Percentiles rank a stretch among this genome's conserved stretches.
Evolutionary conservation across 2,888 invertebrate species (phyloP).

Genomic region (Protodeltote pygarga): DNA sequence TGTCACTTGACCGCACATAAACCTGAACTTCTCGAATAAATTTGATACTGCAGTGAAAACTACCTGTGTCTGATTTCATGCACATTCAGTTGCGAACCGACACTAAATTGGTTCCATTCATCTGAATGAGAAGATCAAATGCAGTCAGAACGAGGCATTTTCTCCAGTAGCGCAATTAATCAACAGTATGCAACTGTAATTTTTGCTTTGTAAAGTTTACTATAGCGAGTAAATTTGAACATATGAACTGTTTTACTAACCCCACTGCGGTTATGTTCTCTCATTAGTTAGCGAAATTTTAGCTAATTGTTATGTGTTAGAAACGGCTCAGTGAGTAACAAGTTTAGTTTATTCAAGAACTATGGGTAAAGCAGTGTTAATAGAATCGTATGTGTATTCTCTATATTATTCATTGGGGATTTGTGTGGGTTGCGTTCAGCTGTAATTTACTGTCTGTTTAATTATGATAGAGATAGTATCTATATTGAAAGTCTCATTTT

Average conservation of each 20-base stretch:
- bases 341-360: slow-evolving; percentile 11
- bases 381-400: too few species aligned
- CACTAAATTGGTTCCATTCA: slow-evolving; percentile 61
- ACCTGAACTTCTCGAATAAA: slow-evolving; percentile 19
- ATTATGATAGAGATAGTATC: too few species aligned
- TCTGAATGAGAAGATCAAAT: slow-evolving; percentile 59
- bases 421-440: too few species aligned
- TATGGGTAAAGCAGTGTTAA: not conserved
- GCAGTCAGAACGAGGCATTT: slow-evolving; percentile 48
- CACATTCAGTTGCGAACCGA: slow-evolving; percentile 51
- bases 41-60: slow-evolving; percentile 14
- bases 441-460: too few species aligned
- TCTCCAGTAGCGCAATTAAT: slow-evolving; percentile 48
- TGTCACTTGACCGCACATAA: not conserved
- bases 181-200: slow-evolving; percentile 44
- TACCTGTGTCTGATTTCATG: slow-evolving; percentile 37
- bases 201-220: slow-evolving; percentile 45
- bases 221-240: slow-evolving; percentile 13
- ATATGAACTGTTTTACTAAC: slow-evolving; percentile 17
- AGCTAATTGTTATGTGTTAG: slow-evolving; percentile 22
- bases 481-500: too few species aligned
- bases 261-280: slow-evolving; percentile 10
- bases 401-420: too few species aligned
- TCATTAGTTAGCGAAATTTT: slow-evolving; percentile 24
- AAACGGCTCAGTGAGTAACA: slow-evolving; percentile 25